Evolutionary conservation across 1,140 invertebrate genomes (phyloP).

Genomic region (Globodera ellingtonae): DNA sequence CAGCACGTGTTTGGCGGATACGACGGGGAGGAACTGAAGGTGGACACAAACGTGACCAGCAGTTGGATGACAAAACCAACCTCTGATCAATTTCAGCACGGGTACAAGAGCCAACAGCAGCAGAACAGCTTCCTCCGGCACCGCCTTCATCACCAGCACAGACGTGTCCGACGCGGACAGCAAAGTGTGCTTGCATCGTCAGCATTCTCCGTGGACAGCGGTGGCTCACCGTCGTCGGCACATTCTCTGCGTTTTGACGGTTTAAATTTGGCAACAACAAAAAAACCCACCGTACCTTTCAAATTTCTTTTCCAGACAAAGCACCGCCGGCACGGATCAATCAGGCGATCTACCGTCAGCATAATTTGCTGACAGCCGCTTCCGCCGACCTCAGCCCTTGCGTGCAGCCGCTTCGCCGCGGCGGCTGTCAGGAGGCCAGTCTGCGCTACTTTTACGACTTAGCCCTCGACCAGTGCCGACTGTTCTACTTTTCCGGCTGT

Average conservation of each 20-base stretch:
- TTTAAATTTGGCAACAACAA: not conserved
- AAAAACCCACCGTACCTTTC: not conserved
- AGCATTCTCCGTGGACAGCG: constrained; percentile 28
- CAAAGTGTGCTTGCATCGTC: not conserved
- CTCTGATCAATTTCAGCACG: constrained; percentile 56
- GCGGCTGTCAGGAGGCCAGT: constrained; percentile 52
- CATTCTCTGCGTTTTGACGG: constrained; percentile 58
- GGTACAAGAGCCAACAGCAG: constrained; percentile 50
- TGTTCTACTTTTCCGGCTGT: constrained; percentile 64
- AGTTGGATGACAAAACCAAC: not conserved
- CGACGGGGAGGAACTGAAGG: constrained; percentile 59
- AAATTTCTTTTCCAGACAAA: constrained; percentile 21
- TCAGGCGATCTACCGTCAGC: constrained; percentile 2
- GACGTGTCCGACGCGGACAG: constrained; percentile 35
- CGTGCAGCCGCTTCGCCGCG: constrained; percentile 48
- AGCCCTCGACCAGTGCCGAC: constrained; percentile 54
- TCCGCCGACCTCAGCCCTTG: constrained; percentile 48
- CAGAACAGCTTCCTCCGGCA: not conserved
- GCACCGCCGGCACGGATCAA: constrained; percentile 9
- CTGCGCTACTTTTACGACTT: constrained; percentile 63
- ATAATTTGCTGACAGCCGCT: not conserved
- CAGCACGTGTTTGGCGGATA: constrained; percentile 64
- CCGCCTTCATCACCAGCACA: constrained; percentile 19
- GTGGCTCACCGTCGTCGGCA: constrained; percentile 46
- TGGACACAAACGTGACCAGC: not conserved